Evolutionary conservation across 2,797 vertebrate genomes (phyloP).

Genomic region (Molossus molossus): DNA sequence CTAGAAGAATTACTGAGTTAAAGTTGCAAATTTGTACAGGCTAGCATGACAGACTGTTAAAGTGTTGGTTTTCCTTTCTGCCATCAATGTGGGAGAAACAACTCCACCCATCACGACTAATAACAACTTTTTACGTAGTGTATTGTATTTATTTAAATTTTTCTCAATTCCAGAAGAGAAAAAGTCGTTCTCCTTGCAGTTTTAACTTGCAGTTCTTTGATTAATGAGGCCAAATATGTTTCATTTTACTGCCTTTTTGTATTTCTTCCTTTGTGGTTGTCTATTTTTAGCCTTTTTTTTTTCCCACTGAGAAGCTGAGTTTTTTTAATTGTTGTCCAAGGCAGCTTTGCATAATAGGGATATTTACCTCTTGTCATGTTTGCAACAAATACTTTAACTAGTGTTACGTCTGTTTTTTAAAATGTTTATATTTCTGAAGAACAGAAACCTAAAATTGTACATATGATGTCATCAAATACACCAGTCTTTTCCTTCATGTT

Average conservation of each 20-base stretch:
- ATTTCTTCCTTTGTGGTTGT: background rate
- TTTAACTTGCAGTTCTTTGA: slow-evolving; percentile 25
- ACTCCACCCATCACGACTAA: background rate
- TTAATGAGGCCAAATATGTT: background rate
- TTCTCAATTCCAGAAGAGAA: background rate
- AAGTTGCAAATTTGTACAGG: background rate
- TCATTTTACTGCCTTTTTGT: background rate
- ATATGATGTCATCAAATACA: background rate
- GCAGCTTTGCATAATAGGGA: background rate
- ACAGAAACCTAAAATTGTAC: background rate
- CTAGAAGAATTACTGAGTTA: background rate
- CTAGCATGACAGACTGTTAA: background rate
- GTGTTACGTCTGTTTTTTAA: slow-evolving; percentile 48
- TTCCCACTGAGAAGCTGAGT: background rate
- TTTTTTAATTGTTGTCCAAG: slow-evolving; percentile 31
- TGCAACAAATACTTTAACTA: slow-evolving; percentile 35
- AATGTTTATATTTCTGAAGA: slow-evolving; percentile 32
- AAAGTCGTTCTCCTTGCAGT: background rate
- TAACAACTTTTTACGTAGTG: background rate
- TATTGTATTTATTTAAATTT: background rate
- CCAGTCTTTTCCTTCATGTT: background rate
- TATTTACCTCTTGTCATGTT: background rate
- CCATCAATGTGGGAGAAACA: background rate
- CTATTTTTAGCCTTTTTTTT: background rate
- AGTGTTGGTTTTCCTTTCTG: background rate